phyloP scores from a whole-genome alignment of 2,888 invertebrate genomes.

The Agapetus fuscipes region DNA sequence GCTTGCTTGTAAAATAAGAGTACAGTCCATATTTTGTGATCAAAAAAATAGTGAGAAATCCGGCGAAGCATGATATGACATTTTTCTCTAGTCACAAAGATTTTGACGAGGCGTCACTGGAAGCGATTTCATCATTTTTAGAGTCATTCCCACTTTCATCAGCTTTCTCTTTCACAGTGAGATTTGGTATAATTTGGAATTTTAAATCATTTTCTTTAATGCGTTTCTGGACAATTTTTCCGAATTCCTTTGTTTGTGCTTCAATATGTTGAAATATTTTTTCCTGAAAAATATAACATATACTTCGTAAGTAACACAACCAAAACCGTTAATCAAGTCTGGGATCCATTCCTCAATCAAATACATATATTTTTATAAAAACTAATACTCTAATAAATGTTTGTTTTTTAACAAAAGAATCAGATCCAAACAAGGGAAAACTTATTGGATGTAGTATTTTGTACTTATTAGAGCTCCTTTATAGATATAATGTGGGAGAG shows the following conservation, averaged over 20 bases:
- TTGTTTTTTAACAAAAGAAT: no score
- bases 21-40: conserved; percentile 13
- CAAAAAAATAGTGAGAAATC: conserved; percentile 7
- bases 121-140: not conserved
- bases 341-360: not conserved
- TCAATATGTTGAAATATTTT: conserved; percentile 48
- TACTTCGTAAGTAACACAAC: not conserved
- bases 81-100: conserved; percentile 16
- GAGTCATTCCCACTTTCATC: not conserved
- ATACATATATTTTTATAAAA: no score
- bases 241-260: conserved; percentile 37
- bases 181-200: conserved; percentile 51
- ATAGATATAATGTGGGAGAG: no score
- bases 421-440: no score
- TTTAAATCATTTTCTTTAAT: conserved; percentile 49
- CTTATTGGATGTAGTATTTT: no score
- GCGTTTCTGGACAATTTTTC: conserved; percentile 54
- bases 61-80: conserved; percentile 9
- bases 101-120: not conserved
- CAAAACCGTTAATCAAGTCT: not conserved
- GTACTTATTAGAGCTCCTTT: no score
- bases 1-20: conserved; percentile 8
- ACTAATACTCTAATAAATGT: no score
- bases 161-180: conserved; percentile 22
- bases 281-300: conserved; percentile 40